Conservation (phyloP, 2,888 invertebrate species). For the Synergus gifuensis region DNA sequence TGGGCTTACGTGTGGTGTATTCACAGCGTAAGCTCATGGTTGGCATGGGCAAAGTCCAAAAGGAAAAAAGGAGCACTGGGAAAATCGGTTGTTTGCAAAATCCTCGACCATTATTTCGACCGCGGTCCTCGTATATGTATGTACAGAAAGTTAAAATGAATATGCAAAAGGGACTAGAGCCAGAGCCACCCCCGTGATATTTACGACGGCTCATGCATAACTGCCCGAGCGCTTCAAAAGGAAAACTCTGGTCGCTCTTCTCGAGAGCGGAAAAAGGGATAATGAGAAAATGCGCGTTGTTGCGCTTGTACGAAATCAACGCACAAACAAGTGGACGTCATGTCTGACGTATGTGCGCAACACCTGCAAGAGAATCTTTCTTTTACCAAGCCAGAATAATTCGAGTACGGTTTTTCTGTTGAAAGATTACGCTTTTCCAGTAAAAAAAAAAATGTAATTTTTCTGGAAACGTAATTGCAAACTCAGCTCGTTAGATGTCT, state of each 20-base stretch:
- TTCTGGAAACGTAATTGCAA: neutral
- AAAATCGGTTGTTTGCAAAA: slow-evolving; percentile 43
- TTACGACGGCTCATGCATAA: slow-evolving; percentile 44
- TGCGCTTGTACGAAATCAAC: slow-evolving; percentile 22
- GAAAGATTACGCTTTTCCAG: neutral
- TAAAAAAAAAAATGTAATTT: too few species aligned
- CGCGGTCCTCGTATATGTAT: slow-evolving; percentile 39
- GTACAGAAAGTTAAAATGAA: slow-evolving; percentile 44
- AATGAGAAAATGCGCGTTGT: slow-evolving; percentile 3
- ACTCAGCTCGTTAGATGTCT: slow-evolving; percentile 24
- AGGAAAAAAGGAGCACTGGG: slow-evolving; percentile 1
- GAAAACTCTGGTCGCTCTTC: slow-evolving; percentile 39
- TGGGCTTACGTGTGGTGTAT: slow-evolving; percentile 5
- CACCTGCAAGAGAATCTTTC: slow-evolving; percentile 7
- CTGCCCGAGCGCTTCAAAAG: slow-evolving; percentile 39
- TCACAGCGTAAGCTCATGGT: slow-evolving; percentile 15
- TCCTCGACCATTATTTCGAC: slow-evolving; percentile 45
- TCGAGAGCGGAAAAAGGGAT: slow-evolving; percentile 31
- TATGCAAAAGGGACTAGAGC: slow-evolving; percentile 45
- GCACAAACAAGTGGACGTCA: slow-evolving; percentile 10
- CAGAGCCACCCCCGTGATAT: slow-evolving; percentile 38
- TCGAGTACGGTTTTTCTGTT: neutral
- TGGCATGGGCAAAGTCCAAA: slow-evolving; percentile 22
- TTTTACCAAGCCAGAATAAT: slow-evolving; percentile 9
- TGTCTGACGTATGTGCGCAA: neutral